Evolutionary conservation across 2,888 invertebrate species (phyloP).

Genomic region (Ophion slaviceki): DNA sequence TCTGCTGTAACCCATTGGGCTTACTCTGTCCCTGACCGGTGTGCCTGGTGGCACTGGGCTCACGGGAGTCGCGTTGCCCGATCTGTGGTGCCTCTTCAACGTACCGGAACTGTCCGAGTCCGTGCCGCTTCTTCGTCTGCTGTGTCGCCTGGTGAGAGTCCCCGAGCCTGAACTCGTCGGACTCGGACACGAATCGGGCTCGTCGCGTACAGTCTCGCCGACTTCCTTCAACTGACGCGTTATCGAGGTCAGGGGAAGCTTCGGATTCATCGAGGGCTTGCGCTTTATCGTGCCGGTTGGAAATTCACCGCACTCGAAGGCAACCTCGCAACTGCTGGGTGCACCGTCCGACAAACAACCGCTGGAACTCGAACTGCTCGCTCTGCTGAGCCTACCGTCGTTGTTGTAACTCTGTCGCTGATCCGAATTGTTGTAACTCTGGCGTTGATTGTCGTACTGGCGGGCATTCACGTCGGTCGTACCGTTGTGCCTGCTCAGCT

Average conservation of each 20-base stretch:
- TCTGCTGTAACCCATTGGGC: slow-evolving; percentile 82
- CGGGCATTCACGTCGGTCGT: slow-evolving; percentile 71
- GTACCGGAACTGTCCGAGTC: slow-evolving; percentile 84
- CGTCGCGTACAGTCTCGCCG: slow-evolving; percentile 88
- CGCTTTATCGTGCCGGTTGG: slow-evolving; percentile 93
- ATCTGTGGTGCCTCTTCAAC: slow-evolving; percentile 82
- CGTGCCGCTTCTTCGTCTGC: slow-evolving; percentile 84
- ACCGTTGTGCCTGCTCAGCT: slow-evolving; percentile 77
- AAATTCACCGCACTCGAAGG: slow-evolving; percentile 82
- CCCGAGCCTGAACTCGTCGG: slow-evolving; percentile 83
- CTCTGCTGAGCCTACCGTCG: slow-evolving; percentile 88
- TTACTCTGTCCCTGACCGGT: slow-evolving; percentile 84
- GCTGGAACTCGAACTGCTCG: slow-evolving; percentile 93
- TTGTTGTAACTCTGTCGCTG: slow-evolving; percentile 82
- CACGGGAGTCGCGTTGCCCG: slow-evolving; percentile 84
- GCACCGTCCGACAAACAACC: slow-evolving; percentile 93
- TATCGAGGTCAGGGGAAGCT: slow-evolving; percentile 95
- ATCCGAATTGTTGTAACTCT: slow-evolving; percentile 75
- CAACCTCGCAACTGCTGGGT: slow-evolving; percentile 88
- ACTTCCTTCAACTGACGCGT: slow-evolving; percentile 95
- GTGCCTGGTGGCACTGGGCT: slow-evolving; percentile 83
- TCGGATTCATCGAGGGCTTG: slow-evolving; percentile 96
- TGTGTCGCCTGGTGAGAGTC: slow-evolving; percentile 87
- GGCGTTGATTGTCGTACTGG: slow-evolving; percentile 77
- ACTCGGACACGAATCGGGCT: slow-evolving; percentile 84